Evolutionary conservation across 2,113 vertebrate species (phyloP).

Genomic region (Pelodiscus sinensis): DNA sequence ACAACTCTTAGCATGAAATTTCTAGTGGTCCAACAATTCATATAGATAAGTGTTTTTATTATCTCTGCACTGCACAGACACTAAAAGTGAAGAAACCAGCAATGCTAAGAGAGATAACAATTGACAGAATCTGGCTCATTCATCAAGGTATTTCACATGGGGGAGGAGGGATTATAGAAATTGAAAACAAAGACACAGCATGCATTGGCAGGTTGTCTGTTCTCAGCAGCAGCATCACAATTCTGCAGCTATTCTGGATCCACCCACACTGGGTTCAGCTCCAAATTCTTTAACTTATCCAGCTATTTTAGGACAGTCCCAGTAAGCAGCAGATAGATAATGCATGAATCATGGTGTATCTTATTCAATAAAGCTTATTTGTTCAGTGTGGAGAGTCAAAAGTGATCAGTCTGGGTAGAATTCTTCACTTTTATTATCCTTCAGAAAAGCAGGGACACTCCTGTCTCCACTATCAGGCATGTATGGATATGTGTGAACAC

Average conservation of each 20-base stretch:
- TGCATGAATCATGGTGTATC: conserved; percentile 1
- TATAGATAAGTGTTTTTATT: background rate
- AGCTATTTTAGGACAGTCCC: background rate
- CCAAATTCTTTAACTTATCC: background rate
- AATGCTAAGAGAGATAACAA: background rate
- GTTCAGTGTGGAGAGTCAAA: conserved; percentile 3
- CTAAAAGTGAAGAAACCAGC: background rate
- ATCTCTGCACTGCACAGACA: background rate
- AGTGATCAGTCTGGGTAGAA: background rate
- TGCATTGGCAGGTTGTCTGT: background rate
- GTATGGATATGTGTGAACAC: background rate
- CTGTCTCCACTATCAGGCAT: background rate
- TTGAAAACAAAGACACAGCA: background rate
- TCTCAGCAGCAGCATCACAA: background rate
- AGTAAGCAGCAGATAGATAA: conserved; percentile 3
- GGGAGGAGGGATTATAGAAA: background rate
- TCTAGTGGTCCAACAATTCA: background rate
- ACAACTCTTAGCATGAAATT: background rate
- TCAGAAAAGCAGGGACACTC: background rate
- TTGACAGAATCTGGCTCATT: background rate
- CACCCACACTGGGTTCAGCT: background rate
- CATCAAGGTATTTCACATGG: background rate
- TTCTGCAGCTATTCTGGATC: background rate
- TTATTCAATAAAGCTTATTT: conserved; percentile 7
- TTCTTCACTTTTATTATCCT: conserved; percentile 1